Conservation (phyloP, 2,888 invertebrate genomes). For the Campoletis raptor region DNA sequence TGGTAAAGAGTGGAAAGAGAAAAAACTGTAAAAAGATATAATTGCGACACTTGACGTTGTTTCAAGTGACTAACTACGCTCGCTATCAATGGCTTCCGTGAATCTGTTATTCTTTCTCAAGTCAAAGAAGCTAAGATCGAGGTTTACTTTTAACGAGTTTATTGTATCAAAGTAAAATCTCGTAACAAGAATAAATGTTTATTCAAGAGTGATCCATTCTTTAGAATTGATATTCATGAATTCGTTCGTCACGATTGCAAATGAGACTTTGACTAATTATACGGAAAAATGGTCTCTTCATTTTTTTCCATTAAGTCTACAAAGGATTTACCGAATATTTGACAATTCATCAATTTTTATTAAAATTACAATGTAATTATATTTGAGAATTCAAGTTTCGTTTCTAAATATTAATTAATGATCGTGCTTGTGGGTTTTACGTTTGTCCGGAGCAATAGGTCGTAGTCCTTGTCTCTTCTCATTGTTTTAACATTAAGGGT, state of each 20-base stretch:
- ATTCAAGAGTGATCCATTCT: constrained; percentile 30
- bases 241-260: constrained; percentile 6
- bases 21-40: background rate
- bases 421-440: background rate
- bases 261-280: background rate
- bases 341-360: background rate
- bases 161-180: constrained; percentile 33
- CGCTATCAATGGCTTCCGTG: constrained; percentile 18
- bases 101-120: constrained; percentile 12
- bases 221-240: constrained; percentile 41
- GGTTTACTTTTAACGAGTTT: constrained; percentile 50
- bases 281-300: background rate
- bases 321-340: background rate
- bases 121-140: constrained; percentile 53
- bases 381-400: background rate
- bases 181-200: constrained; percentile 36
- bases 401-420: background rate
- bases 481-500: constrained; percentile 5
- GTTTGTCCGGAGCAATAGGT: background rate
- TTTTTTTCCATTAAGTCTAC: background rate
- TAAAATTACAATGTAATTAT: background rate
- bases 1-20: background rate
- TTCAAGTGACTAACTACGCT: constrained; percentile 14
- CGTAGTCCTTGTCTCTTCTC: background rate
- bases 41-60: constrained; percentile 36